Evolutionary conservation across 2,888 invertebrate species (phyloP).

Genomic region (Balanococcus diminutus): DNA sequence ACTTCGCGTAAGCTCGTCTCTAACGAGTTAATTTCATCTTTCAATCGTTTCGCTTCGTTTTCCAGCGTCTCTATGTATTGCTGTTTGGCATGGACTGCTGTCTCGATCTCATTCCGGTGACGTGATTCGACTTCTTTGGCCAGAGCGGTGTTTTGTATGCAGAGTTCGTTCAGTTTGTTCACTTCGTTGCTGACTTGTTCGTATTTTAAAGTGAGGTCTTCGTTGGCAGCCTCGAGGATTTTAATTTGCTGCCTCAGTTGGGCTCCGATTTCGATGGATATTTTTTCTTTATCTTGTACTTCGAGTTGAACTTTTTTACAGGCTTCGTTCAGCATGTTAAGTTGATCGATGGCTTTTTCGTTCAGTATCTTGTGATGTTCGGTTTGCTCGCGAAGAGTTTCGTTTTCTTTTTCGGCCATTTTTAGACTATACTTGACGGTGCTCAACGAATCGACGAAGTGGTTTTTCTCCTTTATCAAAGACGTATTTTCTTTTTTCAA

Average conservation of each 20-base stretch:
- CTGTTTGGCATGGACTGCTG: neutral
- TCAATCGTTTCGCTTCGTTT: constrained; percentile 1
- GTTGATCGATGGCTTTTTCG: neutral
- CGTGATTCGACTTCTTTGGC: neutral
- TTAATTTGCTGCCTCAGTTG: neutral
- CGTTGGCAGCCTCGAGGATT: neutral
- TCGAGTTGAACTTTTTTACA: neutral
- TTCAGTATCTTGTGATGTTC: neutral
- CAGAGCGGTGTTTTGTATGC: neutral
- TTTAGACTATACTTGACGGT: neutral
- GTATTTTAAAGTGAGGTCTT: neutral
- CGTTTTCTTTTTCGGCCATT: constrained; percentile 29
- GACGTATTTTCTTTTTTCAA: neutral
- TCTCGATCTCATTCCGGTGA: neutral
- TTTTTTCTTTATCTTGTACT: neutral
- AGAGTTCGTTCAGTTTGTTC: neutral
- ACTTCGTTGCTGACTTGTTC: neutral
- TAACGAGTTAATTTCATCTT: neutral
- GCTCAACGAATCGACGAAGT: neutral
- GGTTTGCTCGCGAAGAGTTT: neutral
- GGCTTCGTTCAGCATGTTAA: neutral
- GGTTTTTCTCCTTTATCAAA: neutral
- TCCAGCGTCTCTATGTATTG: neutral
- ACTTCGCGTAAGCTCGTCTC: neutral
- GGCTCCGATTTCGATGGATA: neutral